Base-by-base conservation (phyloP, 2,797 vertebrate genomes). In the Notolabrus celidotus region DNA sequence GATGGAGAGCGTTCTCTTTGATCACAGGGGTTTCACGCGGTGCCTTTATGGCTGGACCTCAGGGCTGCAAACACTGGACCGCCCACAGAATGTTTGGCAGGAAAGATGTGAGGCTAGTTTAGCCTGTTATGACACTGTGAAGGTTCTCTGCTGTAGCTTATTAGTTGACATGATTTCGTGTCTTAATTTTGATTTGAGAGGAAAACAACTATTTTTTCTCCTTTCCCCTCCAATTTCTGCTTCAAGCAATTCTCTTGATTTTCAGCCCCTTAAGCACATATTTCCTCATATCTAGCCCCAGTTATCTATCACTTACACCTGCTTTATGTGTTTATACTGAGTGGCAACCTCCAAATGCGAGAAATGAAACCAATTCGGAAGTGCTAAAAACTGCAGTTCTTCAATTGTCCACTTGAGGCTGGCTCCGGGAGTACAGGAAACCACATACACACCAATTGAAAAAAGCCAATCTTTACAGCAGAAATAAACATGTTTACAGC, bases 1-100 rank as follows among this genome's bases (percentile, higher is more conserved):
- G 74, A 74, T 52, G 39, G 84, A 38, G 74, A 66, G 59, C 20
- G 23, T 77, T 69, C 56, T 71, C 87, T 92, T 92, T 90, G 89
- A 92, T 92, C 86, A 51, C 43, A 33, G 27, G 74, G 71, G 58
- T 47, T 64, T 71, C 82, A 57, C 41, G 67, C 9, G 39, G 87
- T 64, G 86, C 79, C 68, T 67, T 70, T 60, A 69, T 61, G 67
- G 64, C 78, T 68, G 78, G 52, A 83, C 80, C 71, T 79, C 52
- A 16, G 60, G 43, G 67, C 71, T 71, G 64, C 22, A 75, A 86
- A 80, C 57, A 38, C 46, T 47, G 74, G 66, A 59, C 80, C 58
- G 75, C 71, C 73, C 71, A 76, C 82, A 71, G 56, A 62, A 71
- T 82, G 68, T 86, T 84, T 84, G 67, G 64, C 77, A 72, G 76